Evolutionary conservation across 2,797 vertebrate genomes (phyloP), one percentile per base, ranked within the genome.

Genomic region (Galago senegalensis): DNA sequence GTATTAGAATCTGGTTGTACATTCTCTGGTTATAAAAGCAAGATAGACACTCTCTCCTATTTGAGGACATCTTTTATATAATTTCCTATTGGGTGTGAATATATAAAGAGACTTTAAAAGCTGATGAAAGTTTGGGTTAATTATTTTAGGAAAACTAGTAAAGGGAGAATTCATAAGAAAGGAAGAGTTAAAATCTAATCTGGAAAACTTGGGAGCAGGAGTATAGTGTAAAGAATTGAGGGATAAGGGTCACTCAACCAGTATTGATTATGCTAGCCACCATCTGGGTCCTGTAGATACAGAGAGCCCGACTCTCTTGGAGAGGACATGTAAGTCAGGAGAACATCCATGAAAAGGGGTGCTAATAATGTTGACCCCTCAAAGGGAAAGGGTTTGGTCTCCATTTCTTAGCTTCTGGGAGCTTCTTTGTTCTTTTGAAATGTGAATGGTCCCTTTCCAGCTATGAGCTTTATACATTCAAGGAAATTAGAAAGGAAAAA

Each of bases 101-200:
- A 31, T 86, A 81, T 60, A 76, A 94, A 87, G 18, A 69, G 31
- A 75, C 40, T 88, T 77, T 65, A 56, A 89, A 96, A 87, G 76
- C 34, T 86, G n/a, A 27, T 81, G 21, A 92, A 79, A 65, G 23
- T 84, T 93, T 90, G 82, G 3, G 27, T 53, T 96, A 89, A 31
- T 67, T 91, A 69, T 85, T 96, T 92, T 31, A 95, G 73, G 37
- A 67, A 77, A 29, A 85, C 92, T 60, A 93, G 4, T 84, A 37
- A 91, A 94, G 7, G 14, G n/a, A 93, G 43, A 95, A 11, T 69
- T 87, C 80, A 83, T 63, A 29, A n/a, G 60, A 91, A 95, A 96
- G 21, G 56, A 86, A 91, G 21, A 67, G 31, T 75, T 56, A 77
- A 49, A 65, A 84, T 80, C 75, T 91, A 91, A 49, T 89, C 67